Evolutionary conservation across 2,113 vertebrate species (phyloP).

Genomic region (Sisor rabdophorus): DNA sequence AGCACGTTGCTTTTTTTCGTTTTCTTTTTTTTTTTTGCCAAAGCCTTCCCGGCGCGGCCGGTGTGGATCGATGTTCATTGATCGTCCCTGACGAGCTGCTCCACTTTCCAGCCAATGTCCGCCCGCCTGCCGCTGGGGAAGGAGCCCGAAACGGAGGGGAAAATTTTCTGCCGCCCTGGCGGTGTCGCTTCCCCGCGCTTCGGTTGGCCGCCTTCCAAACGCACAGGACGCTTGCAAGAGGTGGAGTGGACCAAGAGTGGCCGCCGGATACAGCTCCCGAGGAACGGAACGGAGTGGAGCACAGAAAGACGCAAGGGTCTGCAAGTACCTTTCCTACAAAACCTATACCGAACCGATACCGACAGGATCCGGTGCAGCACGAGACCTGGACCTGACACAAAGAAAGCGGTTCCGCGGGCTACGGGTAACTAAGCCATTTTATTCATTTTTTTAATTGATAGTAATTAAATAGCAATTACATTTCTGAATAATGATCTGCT

Average conservation of each 20-base stretch:
- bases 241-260: slow-evolving; percentile 80
- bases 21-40: slow-evolving; percentile 62
- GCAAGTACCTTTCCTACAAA: not conserved
- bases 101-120: slow-evolving; percentile 98
- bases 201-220: slow-evolving; percentile 82
- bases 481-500: not conserved
- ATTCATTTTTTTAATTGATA: not conserved
- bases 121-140: slow-evolving; percentile 75
- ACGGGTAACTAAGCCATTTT: not conserved
- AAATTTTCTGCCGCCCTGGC: slow-evolving; percentile 79
- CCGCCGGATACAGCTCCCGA: slow-evolving; percentile 41
- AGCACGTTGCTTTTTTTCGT: slow-evolving; percentile 43
- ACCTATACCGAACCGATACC: slow-evolving; percentile 13
- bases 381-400: not conserved
- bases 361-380: not conserved
- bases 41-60: slow-evolving; percentile 79
- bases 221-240: slow-evolving; percentile 77
- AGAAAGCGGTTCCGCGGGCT: slow-evolving; percentile 5
- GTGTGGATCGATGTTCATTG: slow-evolving; percentile 94
- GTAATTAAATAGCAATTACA: not conserved
- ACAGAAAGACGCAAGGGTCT: not conserved
- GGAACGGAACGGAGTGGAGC: slow-evolving; percentile 25
- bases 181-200: slow-evolving; percentile 81
- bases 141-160: slow-evolving; percentile 67
- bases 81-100: slow-evolving; percentile 99